Evolutionary conservation across 2,113 vertebrate genomes (phyloP).

Genomic region (Hyperoodon ampullatus): DNA sequence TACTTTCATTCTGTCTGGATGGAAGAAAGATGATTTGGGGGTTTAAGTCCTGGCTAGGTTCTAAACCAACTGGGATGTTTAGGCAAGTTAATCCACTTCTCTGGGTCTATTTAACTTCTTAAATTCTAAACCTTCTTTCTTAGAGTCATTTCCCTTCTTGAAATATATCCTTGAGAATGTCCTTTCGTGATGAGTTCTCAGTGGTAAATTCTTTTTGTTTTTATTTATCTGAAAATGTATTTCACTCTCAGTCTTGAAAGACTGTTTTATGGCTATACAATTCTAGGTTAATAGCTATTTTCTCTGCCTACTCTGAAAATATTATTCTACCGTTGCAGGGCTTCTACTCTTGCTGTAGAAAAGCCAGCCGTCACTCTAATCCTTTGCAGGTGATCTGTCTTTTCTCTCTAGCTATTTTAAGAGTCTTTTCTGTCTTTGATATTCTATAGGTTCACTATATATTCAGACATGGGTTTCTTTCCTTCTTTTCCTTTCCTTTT

Average conservation of each 20-base stretch:
- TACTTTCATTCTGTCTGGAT: neutral
- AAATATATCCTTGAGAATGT: neutral
- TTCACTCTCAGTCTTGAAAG: constrained; percentile 3
- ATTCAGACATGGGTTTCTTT: neutral
- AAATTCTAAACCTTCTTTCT: neutral
- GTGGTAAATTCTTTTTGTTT: neutral
- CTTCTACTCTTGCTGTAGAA: neutral
- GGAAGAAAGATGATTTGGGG: neutral
- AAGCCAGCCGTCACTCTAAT: neutral
- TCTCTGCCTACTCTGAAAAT: neutral
- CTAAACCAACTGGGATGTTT: neutral
- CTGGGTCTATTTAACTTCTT: neutral
- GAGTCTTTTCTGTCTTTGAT: neutral
- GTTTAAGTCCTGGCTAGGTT: neutral
- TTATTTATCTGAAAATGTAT: neutral
- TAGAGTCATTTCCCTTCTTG: neutral
- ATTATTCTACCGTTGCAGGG: neutral
- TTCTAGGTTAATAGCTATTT: neutral
- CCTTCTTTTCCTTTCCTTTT: neutral
- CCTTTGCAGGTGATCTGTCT: neutral
- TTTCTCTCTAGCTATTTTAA: neutral
- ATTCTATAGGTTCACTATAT: neutral
- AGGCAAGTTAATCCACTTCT: neutral
- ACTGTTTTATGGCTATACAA: neutral
- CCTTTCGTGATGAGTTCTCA: neutral